A percentile compares a stretch with the other conserved stretches of the same genome.
phyloP scores from a whole-genome alignment of 2,888 invertebrate genomes.

The Ichneumon xanthorius region DNA sequence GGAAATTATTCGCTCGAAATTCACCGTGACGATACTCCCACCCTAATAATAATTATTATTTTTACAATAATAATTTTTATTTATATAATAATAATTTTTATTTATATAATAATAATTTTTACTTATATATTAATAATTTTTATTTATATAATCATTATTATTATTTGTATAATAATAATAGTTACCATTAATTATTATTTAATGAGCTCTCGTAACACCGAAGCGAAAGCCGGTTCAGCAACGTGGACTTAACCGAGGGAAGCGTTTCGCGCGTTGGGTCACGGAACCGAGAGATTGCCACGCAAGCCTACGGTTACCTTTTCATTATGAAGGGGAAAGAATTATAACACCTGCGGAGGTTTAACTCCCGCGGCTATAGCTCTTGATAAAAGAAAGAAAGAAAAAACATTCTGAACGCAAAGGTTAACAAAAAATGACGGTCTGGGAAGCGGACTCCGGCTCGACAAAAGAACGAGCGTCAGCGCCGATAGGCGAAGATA shows the following conservation, averaged over 20 bases:
- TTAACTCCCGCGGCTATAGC: too few relatives aligned
- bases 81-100: too few relatives aligned
- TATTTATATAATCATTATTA: too few relatives aligned
- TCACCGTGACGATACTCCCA: slow-evolving; percentile 11
- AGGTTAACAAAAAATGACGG: not conserved
- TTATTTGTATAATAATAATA: too few relatives aligned
- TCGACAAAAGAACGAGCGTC: not conserved
- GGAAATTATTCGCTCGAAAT: slow-evolving; percentile 40
- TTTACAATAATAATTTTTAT: too few relatives aligned
- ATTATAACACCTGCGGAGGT: not conserved
- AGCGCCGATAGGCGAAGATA: slow-evolving; percentile 4
- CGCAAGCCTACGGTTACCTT: not conserved
- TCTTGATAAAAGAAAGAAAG: not conserved
- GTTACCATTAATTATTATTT: too few relatives aligned
- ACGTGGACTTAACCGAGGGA: slow-evolving; percentile 1
- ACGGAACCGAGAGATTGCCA: not conserved
- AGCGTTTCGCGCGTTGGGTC: not conserved
- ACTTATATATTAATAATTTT: not conserved
- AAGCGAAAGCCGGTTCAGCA: slow-evolving; percentile 17
- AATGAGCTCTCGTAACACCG: slow-evolving; percentile 32
- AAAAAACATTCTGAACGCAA: not conserved
- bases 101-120: too few relatives aligned
- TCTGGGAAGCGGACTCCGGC: not conserved
- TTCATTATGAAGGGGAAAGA: not conserved
- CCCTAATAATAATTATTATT: too few relatives aligned